phyloP scores from a whole-genome alignment of 1,140 invertebrate species.

The Aphaenogaster ashmeadi region DNA sequence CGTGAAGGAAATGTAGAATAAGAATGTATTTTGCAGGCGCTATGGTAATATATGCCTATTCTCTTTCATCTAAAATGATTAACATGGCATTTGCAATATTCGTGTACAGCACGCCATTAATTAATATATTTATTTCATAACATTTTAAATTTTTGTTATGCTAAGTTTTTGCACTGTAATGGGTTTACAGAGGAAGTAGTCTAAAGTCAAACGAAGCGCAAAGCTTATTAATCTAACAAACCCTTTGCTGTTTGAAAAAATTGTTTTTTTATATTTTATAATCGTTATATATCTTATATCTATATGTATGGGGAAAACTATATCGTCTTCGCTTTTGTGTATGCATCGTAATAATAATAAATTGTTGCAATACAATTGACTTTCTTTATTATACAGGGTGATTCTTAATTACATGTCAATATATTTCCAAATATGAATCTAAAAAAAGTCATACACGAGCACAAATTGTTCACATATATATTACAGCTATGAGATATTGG shows the following conservation, averaged over 20 bases:
- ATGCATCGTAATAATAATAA: slow-evolving; percentile 40
- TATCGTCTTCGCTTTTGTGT: slow-evolving; percentile 40
- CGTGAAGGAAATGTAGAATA: not conserved
- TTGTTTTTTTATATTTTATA: slow-evolving; percentile 46
- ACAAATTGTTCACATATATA: not conserved
- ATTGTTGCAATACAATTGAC: slow-evolving; percentile 31
- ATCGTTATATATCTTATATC: slow-evolving; percentile 12
- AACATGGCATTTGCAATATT: slow-evolving; percentile 17
- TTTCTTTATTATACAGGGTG: not conserved
- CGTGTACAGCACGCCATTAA: not conserved
- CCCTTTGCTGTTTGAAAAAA: not conserved
- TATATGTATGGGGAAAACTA: slow-evolving; percentile 10
- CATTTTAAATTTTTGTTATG: slow-evolving; percentile 5
- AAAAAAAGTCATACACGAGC: not conserved
- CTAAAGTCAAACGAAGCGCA: not conserved
- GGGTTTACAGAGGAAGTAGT: not conserved
- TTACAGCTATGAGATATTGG: not conserved
- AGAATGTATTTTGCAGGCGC: slow-evolving; percentile 8
- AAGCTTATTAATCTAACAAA: not conserved
- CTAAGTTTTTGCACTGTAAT: not conserved
- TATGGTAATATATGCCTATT: slow-evolving; percentile 1
- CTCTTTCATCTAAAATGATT: not conserved
- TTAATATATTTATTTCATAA: slow-evolving; percentile 39
- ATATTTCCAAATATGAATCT: not conserved
- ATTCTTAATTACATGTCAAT: not conserved